Evolutionary conservation across 2,113 vertebrate species (phyloP).

Genomic region (Prolemur simus): DNA sequence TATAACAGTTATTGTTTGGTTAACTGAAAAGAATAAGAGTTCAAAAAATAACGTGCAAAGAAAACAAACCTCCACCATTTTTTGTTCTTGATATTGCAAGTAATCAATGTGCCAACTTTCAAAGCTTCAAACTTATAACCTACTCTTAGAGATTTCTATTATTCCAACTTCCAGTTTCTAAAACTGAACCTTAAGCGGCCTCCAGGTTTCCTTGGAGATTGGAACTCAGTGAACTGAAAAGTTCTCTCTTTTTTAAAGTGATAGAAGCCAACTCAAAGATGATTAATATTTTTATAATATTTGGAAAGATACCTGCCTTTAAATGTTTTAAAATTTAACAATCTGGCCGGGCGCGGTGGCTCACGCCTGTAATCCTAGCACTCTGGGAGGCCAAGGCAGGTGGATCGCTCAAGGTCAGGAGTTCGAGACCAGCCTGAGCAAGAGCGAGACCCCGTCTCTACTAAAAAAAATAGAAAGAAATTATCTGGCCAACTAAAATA

Average conservation of each 20-base stretch:
- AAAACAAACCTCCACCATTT: constrained; percentile 38
- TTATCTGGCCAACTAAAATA: too few relatives aligned
- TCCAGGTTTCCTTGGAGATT: neutral
- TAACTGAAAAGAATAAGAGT: neutral
- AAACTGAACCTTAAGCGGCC: neutral
- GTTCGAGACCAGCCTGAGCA: too few relatives aligned
- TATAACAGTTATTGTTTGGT: neutral
- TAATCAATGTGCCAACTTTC: neutral
- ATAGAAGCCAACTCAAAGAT: neutral
- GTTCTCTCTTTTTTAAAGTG: constrained; percentile 16
- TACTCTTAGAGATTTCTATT: neutral
- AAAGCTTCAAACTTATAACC: constrained; percentile 8
- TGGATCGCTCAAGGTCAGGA: too few relatives aligned
- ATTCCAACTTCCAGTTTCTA: constrained; percentile 3
- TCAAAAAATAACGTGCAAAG: neutral
- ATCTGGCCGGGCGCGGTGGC: too few relatives aligned
- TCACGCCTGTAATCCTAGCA: too few relatives aligned
- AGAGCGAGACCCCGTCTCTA: too few relatives aligned
- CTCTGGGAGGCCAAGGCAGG: too few relatives aligned
- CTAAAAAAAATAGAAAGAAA: too few relatives aligned
- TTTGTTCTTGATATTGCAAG: neutral
- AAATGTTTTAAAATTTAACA: neutral
- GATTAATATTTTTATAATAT: neutral
- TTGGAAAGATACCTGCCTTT: neutral
- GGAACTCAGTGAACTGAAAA: neutral